Evolutionary conservation across 2,888 invertebrate species (phyloP), one percentile per base, ranked within the genome.

Genomic region (Ypsolopha scabrella): DNA sequence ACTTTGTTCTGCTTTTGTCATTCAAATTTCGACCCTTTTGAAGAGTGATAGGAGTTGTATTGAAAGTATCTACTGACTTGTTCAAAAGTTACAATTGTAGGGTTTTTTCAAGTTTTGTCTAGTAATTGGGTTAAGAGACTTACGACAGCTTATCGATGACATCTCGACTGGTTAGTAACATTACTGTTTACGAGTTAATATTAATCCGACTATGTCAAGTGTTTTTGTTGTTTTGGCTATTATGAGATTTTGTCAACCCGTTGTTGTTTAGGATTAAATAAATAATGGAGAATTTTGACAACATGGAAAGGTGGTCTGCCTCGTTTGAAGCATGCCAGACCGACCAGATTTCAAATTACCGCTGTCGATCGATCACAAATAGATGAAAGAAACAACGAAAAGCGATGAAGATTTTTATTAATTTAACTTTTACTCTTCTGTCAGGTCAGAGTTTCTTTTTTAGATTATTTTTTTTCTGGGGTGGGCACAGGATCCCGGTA

Each of bases 111-210:
- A 41, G 53, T 67, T 62, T 58, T 60, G 60, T 60, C 65, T 57
- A 58, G 58, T 71, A 79, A 82, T 85, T 83, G 80, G 78, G 71
- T 82, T 79, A 77, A 68, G 68, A 73, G 38, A 51, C 70, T 72
- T 70, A 70, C 67, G 66, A 65, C 64, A 56, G 54, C 57, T 64
- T 59, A 61, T 47, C 52, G 58, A 71, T 77, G 75, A 76, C 78
- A 76, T 70, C 71, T 63, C 54, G 60, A 53, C 65, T 68, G 51
- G 38, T 33, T 45, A 13, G 38, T 24, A 55, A 58, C 53, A 60
- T 54, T 55, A 68, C 63, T 77, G 73, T 80, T 80, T 78, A 72
- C 64, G 61, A 57, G 56, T 41, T 48, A 75, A 73, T 68, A 61
- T 67, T 75, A 76, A 81, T 65, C 72, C 64, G 75, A 77, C 80